Percentiles rank a stretch among this genome's conserved stretches.
Conservation (phyloP, 2,888 invertebrate species). For the Synergus itoensis region DNA sequence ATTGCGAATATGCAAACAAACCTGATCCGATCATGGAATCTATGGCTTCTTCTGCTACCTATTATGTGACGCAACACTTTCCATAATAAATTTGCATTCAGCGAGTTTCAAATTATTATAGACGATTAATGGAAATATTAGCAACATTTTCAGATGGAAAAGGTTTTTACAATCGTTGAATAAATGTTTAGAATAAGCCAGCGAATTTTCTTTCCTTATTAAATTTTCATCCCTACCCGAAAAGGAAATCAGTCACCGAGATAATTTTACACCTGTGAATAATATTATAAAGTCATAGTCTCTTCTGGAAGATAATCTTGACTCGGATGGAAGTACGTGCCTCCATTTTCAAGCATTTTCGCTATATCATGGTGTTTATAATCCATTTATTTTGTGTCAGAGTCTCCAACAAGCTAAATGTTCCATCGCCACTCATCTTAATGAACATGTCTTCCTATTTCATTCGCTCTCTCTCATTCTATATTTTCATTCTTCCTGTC, state of each 20-base stretch:
- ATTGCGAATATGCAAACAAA: slow-evolving; percentile 28
- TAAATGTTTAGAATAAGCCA: no score
- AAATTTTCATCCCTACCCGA: neutral
- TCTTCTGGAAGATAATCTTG: slow-evolving; percentile 1
- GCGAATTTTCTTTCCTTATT: no score
- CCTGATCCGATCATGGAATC: neutral
- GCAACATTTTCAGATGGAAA: neutral
- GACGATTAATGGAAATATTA: neutral
- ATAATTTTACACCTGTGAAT: neutral
- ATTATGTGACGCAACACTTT: neutral
- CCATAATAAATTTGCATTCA: no score
- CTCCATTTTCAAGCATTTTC: slow-evolving; percentile 28
- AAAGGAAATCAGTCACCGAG: neutral
- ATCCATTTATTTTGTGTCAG: slow-evolving; percentile 37
- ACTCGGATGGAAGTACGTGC: slow-evolving; percentile 1
- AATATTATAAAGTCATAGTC: slow-evolving; percentile 2
- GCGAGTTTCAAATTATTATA: neutral
- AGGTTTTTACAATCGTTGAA: no score
- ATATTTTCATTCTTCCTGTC: slow-evolving; percentile 35
- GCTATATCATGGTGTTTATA: slow-evolving; percentile 30
- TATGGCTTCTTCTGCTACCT: neutral
- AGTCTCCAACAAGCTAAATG: slow-evolving; percentile 11
- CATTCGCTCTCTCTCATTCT: slow-evolving; percentile 17
- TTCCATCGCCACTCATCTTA: slow-evolving; percentile 33
- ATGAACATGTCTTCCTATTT: slow-evolving; percentile 20